Evolutionary conservation across 2,888 invertebrate species (phyloP).

Genomic region (Caenorhabditis angaria): DNA sequence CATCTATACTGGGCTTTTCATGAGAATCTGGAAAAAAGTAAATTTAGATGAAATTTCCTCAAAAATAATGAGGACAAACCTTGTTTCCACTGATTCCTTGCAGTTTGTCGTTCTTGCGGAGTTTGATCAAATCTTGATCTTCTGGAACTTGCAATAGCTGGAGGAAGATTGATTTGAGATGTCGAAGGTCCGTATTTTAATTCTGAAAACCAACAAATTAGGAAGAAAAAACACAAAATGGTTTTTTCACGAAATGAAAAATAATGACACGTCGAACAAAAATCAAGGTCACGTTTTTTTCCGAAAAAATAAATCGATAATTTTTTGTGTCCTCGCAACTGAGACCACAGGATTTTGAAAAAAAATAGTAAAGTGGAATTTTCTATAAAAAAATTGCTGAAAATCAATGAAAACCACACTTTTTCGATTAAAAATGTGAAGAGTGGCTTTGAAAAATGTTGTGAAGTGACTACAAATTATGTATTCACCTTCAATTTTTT

Average conservation of each 20-base stretch:
- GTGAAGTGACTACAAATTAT: not conserved
- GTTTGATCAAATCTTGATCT: slow-evolving; percentile 52
- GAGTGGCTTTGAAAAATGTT: not conserved
- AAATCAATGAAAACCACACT: no score
- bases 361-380: not conserved
- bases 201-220: not conserved
- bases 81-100: slow-evolving; percentile 2
- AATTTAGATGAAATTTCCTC: not conserved
- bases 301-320: no score
- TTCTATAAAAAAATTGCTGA: no score
- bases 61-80: not conserved
- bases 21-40: not conserved
- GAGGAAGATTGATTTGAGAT: not conserved
- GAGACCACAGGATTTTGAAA: not conserved
- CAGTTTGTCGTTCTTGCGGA: slow-evolving; percentile 11
- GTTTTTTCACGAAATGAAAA: not conserved
- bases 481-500: slow-evolving; percentile 20
- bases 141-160: not conserved
- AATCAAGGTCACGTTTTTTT: no score
- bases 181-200: not conserved
- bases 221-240: not conserved
- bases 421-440: not conserved
- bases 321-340: no score
- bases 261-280: no score
- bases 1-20: slow-evolving; percentile 12